Evolutionary conservation across 2,113 vertebrate species (phyloP), one percentile per base, ranked within the genome.

Genomic region (Ploceus nigricollis): DNA sequence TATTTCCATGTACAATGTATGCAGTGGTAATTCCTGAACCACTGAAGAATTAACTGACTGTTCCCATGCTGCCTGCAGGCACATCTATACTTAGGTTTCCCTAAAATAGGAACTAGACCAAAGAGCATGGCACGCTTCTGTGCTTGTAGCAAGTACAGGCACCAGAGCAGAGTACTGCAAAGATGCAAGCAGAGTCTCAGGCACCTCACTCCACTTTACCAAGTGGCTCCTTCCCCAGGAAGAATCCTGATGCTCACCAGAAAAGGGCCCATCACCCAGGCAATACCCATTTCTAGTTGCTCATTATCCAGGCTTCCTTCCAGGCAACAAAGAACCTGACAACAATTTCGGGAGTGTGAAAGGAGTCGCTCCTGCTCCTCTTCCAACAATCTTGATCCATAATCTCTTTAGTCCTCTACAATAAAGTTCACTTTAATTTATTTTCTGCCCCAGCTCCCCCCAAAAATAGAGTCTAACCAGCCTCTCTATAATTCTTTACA

Each of bases 151-250:
- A 70, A 78, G 63, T 0, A 75, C 42, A 53, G 22, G 30, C 17
- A 54, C 57, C 31, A 93, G 12, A 82, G 51, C 42, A 57, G 45
- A 75, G 57, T 4, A 40, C 9, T 35, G 54, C 73, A 65, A 78
- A 70, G 47, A 48, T 40, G 37, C 31, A 82, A 22, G 5, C 11
- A 45, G 19, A 69, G 50, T 44, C 50, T 61, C 0, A 0, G 19
- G n/a, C 42, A 79, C 6, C 75, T 66, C 39, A 40, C 6, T 13
- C 9, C 40, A 11, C 51, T 76, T 63, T 9, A 45, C 17, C 31
- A 58, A n/a, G 23, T 50, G 35, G 40, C 30, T 91, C 1, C 30
- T 66, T 91, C 16, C 18, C n/a, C 30, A 42, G 24, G 30, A 89
- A 31, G 14, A 45, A 80, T 27, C 15, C 44, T 5, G 10, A 60